Base-by-base conservation (phyloP, 2,888 invertebrate genomes). In the Watsonalla binaria region DNA sequence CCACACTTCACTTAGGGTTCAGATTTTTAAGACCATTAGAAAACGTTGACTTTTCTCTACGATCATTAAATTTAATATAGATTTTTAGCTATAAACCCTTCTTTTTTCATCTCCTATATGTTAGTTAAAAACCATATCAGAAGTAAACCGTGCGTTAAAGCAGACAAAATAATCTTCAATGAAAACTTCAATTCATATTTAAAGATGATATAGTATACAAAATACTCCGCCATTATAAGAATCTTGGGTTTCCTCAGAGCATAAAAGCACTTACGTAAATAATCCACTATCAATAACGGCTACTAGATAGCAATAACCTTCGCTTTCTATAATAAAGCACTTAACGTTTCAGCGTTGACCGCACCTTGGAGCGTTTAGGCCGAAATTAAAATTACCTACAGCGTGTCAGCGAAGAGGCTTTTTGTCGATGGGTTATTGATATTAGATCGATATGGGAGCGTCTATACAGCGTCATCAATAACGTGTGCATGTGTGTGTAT, bases 341-440 rank as follows among this genome's bases (percentile, higher is more conserved):
- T 57, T 57, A 65, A 59, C 47, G 57, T 65, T 68, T 61, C 11
- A 11, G 60, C 74, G 76, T 72, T 75, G 79, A 80, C 86, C 87
- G 76, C 86, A 67, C 86, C 86, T 78, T 68, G 62, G 62, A 68
- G 74, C 73, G 82, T 80, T 80, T 81, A 76, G 78, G 76, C 76
- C 78, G 73, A 87, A 88, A 89, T 89, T 88, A 88, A 89, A 89
- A 86, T 75, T 66, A 69, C 70, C 68, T 82, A 82, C 74, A 76
- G 70, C 74, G 72, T 76, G 76, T 80, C 76, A 78, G 70, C 71
- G 66, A 72, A 74, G 79, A 79, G 80, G 77, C 83, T 82, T 85
- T 86, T 86, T 81, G 82, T 80, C 76, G 85, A 85, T 85, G 78
- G 86, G 84, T 86, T 89, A 90, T 89, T 86, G 86, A 88, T 86